Conservation (phyloP, 1,140 invertebrate species). For the Caenorhabditis remanei region DNA sequence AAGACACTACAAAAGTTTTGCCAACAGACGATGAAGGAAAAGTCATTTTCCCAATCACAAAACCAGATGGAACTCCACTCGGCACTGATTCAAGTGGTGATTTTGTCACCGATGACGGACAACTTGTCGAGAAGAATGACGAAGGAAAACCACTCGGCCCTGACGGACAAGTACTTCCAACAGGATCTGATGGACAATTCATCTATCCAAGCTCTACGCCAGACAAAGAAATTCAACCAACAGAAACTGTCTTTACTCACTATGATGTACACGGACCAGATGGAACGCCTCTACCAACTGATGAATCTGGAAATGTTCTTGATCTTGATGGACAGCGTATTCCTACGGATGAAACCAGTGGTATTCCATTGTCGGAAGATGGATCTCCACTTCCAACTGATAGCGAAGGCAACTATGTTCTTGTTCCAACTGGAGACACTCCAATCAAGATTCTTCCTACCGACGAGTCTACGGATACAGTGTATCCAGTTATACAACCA, state of each 20-base stretch:
- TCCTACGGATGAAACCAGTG: slow-evolving; percentile 57
- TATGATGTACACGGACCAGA: slow-evolving; percentile 52
- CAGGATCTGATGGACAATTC: slow-evolving; percentile 53
- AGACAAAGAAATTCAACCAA: slow-evolving; percentile 40
- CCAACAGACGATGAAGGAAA: slow-evolving; percentile 56
- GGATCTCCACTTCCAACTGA: slow-evolving; percentile 62
- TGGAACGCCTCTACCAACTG: slow-evolving; percentile 65
- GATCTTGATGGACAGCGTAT: slow-evolving; percentile 62
- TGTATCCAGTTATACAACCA: slow-evolving; percentile 54
- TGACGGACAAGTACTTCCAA: slow-evolving; percentile 62
- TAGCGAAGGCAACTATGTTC: slow-evolving; percentile 18
- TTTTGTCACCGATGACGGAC: slow-evolving; percentile 62
- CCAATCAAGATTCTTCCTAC: slow-evolving; percentile 44
- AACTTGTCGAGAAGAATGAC: slow-evolving; percentile 68
- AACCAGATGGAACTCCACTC: slow-evolving; percentile 53
- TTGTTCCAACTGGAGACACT: neutral
- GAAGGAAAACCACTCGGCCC: slow-evolving; percentile 62
- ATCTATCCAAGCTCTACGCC: slow-evolving; percentile 56
- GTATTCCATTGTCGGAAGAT: slow-evolving; percentile 54
- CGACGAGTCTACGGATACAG: slow-evolving; percentile 20
- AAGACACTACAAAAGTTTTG: slow-evolving; percentile 36
- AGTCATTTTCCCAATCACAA: slow-evolving; percentile 47
- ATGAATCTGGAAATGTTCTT: slow-evolving; percentile 55
- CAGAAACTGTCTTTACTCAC: neutral
- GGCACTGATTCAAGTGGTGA: slow-evolving; percentile 53